Evolutionary conservation across 2,113 vertebrate species (phyloP).

Genomic region (Nothoprocta perdicaria): DNA sequence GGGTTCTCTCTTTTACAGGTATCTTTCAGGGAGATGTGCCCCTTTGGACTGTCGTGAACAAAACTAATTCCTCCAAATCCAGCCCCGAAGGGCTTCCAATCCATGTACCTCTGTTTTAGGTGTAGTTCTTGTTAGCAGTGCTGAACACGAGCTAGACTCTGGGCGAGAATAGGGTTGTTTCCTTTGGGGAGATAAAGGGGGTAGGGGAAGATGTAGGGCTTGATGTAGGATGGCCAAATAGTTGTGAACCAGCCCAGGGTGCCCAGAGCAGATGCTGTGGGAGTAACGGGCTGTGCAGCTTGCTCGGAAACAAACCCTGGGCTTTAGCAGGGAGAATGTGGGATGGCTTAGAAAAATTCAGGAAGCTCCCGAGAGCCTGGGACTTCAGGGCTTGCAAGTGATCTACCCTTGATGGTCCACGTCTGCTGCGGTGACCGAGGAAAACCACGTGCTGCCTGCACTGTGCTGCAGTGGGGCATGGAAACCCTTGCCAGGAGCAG

Average conservation of each 20-base stretch:
- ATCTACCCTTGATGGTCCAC: background rate
- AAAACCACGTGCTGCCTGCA: background rate
- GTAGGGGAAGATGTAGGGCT: background rate
- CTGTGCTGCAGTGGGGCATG: background rate
- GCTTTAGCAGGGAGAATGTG: background rate
- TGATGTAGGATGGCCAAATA: accelerated
- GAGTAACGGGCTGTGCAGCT: background rate
- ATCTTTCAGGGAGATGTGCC: background rate
- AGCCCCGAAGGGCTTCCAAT: background rate
- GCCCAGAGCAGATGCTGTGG: background rate
- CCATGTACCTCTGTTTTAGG: background rate
- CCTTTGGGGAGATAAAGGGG: background rate
- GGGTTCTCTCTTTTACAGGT: constrained; percentile 1
- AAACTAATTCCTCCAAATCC: background rate
- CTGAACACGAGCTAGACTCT: background rate
- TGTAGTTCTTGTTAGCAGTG: background rate
- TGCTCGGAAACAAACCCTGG: background rate
- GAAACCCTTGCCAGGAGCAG: background rate
- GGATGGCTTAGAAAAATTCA: background rate
- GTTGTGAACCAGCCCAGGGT: background rate
- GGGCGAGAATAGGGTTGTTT: background rate
- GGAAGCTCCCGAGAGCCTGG: background rate
- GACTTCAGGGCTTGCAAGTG: background rate
- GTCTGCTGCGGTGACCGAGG: background rate
- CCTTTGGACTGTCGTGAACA: background rate